These are phyloP conservation scores for Drosophila nebulosa DNA, from an alignment of 1,140 invertebrate species.

Conservation along the genomic window DNA sequence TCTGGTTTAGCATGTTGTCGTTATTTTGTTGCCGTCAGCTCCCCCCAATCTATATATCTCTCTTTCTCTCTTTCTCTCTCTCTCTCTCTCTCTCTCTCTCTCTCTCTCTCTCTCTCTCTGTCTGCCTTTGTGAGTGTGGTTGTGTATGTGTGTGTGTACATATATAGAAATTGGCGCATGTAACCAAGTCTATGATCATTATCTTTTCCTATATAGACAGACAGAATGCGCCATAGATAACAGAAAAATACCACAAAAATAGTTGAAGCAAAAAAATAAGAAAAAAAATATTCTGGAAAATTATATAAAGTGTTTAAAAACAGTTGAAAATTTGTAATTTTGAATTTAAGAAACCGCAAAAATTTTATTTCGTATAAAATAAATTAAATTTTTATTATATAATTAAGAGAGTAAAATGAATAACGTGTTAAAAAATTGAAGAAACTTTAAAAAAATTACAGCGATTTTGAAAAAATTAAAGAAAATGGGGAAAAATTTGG, in stretches of 20 bases:
- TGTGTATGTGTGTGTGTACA: constrained; percentile 3
- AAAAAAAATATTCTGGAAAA: not conserved
- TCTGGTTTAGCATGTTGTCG: constrained; percentile 61
- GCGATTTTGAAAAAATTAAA: too few species aligned
- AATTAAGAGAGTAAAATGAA: too few species aligned
- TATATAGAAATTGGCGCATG: constrained; percentile 18
- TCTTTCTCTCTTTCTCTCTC: not conserved
- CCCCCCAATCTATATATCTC: constrained; percentile 29
- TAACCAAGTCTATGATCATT: constrained; percentile 44
- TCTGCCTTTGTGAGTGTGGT: not conserved
- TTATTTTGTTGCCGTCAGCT: constrained; percentile 61
- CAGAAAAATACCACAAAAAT: constrained; percentile 5
- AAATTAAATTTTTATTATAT: too few species aligned
- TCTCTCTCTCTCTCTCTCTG: not conserved
- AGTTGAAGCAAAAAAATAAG: not conserved
- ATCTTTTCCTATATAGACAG: constrained; percentile 34
- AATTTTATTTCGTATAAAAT: too few species aligned
- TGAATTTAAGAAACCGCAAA: not conserved
- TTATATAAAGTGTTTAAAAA: not conserved
- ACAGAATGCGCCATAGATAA: constrained; percentile 36
- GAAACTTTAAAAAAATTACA: too few species aligned
- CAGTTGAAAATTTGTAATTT: not conserved
- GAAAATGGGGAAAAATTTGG: too few species aligned
- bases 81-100: not conserved
- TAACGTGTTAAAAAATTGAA: too few species aligned